Base-by-base conservation (phyloP, 2,113 vertebrate genomes). In the Mormyrus lacerda region DNA sequence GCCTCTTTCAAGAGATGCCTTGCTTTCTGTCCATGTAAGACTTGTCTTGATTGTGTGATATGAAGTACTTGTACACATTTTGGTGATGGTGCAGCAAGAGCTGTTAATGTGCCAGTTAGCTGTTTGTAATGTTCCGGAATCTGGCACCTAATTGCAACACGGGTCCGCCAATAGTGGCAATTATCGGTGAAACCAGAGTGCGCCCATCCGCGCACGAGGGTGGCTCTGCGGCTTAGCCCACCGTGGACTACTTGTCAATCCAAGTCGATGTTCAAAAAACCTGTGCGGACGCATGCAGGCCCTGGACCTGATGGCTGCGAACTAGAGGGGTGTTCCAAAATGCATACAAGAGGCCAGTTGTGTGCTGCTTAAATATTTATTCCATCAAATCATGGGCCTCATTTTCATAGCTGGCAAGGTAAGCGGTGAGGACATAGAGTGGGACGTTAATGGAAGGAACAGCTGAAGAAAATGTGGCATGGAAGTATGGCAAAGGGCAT, bases 211-310 rank as follows among this genome's bases (percentile, higher is more conserved):
- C 24, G 21, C 10, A 19, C 47, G 9, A 13, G 45, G 50, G 85
- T 13, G 69, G 31, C 87, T 42, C 39, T 76, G 50, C 45, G 19
- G n/a, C 85, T 79, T 47, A 79, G 65, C 31, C 47, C 10, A 48
- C 89, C 89, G 6, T 87, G 58, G 84, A 85, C 24, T 76, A 90
- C 61, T 87, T 87, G 55, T 90, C 84, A 90, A 47, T 61, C 27
- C 31, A 51, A 45, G 76, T 19, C 31, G 79, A 61, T 47, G 76
- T 61, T 89, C 76, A 11, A n/a, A 84, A 84, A 61, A 44, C 79
- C 19, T 24, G 15, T 19, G 50, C 11, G 24, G 47, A 84, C 0
- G 44, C 50, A 24, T 84, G 39, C 50, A 42, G 44, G 76, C n/a
- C 39, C 42, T 21, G 21, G 79, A 11, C n/a, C 39, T 61, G 79